phyloP scores from a whole-genome alignment of 2,888 invertebrate genomes.

The Ochropleura plecta region DNA sequence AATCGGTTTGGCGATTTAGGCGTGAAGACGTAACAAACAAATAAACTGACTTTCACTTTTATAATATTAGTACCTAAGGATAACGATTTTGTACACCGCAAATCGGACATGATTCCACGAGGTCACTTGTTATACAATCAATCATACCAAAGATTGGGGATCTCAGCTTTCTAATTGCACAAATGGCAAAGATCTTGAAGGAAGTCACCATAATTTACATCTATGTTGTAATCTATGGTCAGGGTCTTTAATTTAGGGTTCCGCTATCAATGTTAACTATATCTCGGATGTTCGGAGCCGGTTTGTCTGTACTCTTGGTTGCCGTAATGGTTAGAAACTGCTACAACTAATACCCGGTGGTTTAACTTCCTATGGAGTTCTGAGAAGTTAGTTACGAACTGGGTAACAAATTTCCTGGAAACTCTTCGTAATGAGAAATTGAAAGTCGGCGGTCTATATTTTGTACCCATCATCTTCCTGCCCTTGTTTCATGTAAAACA shows the following conservation, averaged over 20 bases:
- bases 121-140: slow-evolving; percentile 36
- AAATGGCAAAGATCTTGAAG: slow-evolving; percentile 59
- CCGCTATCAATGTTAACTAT: slow-evolving; percentile 35
- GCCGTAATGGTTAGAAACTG: slow-evolving; percentile 3
- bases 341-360: not conserved
- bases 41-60: no score
- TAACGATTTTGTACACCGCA: slow-evolving; percentile 7
- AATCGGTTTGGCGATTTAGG: no score
- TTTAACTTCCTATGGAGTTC: slow-evolving; percentile 21
- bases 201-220: slow-evolving; percentile 41
- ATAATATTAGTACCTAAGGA: no score
- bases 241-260: slow-evolving; percentile 46
- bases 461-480: not conserved
- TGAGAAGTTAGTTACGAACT: slow-evolving; percentile 13
- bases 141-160: slow-evolving; percentile 33
- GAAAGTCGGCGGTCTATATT: not conserved
- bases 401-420: not conserved
- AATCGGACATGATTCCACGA: slow-evolving; percentile 32
- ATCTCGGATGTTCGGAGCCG: slow-evolving; percentile 29
- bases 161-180: slow-evolving; percentile 61
- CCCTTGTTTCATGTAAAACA: no score
- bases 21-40: no score
- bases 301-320: slow-evolving; percentile 37
- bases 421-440: not conserved
- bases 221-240: slow-evolving; percentile 37